Percentiles rank a stretch among this genome's conserved stretches.
Evolutionary conservation across 1,140 invertebrate genomes (phyloP).

Genomic region (Coelopa frigida): DNA sequence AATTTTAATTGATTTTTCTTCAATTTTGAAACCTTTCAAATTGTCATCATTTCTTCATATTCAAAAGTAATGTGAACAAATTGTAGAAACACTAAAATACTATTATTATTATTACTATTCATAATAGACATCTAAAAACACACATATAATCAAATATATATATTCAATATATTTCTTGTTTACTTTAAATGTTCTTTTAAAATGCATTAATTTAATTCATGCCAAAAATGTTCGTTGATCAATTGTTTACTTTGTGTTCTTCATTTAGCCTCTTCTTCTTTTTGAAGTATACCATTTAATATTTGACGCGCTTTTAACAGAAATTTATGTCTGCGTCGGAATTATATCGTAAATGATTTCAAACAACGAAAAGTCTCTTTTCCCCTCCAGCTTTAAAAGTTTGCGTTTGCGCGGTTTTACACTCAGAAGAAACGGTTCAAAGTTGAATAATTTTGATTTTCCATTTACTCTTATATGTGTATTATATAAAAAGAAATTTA

Average conservation of each 20-base stretch:
- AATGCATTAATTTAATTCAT: slow-evolving; percentile 37
- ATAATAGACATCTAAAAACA: slow-evolving; percentile 3
- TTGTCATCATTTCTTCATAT: slow-evolving; percentile 11
- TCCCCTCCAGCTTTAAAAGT: slow-evolving; percentile 16
- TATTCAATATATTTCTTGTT: background rate
- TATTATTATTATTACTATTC: slow-evolving; percentile 8
- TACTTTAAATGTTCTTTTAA: slow-evolving; percentile 36
- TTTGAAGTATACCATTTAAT: background rate
- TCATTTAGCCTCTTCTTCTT: slow-evolving; percentile 8
- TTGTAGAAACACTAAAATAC: slow-evolving; percentile 13
- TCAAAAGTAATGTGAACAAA: slow-evolving; percentile 11
- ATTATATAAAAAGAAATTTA: slow-evolving; percentile 4
- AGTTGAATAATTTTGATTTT: slow-evolving; percentile 12
- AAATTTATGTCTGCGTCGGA: no score
- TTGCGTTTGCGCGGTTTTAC: no score
- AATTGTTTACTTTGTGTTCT: slow-evolving; percentile 25
- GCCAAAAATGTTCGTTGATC: slow-evolving; percentile 43
- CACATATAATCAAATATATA: slow-evolving; percentile 8
- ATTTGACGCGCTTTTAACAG: slow-evolving; percentile 21
- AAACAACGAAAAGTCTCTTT: slow-evolving; percentile 21
- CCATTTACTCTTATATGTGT: slow-evolving; percentile 10
- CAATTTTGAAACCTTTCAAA: slow-evolving; percentile 16
- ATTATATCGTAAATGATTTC: no score
- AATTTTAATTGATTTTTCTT: background rate
- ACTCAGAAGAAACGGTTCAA: slow-evolving; percentile 1